Base-by-base conservation (phyloP, 2,113 vertebrate genomes). In the Calcarius ornatus region DNA sequence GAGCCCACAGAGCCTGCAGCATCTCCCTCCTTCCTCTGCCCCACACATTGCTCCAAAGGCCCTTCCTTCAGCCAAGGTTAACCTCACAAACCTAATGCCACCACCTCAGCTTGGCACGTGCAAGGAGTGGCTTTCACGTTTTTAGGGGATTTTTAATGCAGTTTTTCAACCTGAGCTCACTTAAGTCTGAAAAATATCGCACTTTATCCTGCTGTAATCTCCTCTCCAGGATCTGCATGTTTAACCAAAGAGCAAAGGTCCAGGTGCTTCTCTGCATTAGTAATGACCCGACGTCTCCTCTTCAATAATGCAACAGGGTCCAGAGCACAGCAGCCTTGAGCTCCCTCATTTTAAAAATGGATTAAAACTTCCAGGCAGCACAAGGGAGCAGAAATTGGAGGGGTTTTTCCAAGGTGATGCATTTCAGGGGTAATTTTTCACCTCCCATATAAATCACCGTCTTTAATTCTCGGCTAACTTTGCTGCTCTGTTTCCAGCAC, bases 181-280 rank as follows among this genome's bases (percentile, higher is more conserved):
- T 92, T 84, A 89, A 92, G 75, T 70, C 68, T 48, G 64, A 68
- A 79, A 91, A 82, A 81, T 71, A 70, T 60, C 78, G 86, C 38
- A 21, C 72, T 81, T 92, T 80, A 95, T 93, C 87, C 85, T n/a
- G 30, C 82, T 3, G 56, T 90, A 95, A 96, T 92, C 94, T 83
- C 75, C 60, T 64, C 87, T 56, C 72, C 85, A 47, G 68, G 90
- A 95, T 73, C 73, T 11, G 56, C 87, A 23, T 59, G 90, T 94
- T 95, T 77, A 88, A 95, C 86, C 87, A 92, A 80, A 78, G 95
- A 70, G 90, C 93, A 94, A 88, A 94, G 94, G 93, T 95, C 63
- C 81, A 33, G 94, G 92, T 85, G 83, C 83, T 82, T 8, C n/a
- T 54, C 73, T 96, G 94, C 88, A 88, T 95, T 40, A 83, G 51